Base-by-base conservation (phyloP, 92 coral and sea anemone species). In the Porites lobata region DNA sequence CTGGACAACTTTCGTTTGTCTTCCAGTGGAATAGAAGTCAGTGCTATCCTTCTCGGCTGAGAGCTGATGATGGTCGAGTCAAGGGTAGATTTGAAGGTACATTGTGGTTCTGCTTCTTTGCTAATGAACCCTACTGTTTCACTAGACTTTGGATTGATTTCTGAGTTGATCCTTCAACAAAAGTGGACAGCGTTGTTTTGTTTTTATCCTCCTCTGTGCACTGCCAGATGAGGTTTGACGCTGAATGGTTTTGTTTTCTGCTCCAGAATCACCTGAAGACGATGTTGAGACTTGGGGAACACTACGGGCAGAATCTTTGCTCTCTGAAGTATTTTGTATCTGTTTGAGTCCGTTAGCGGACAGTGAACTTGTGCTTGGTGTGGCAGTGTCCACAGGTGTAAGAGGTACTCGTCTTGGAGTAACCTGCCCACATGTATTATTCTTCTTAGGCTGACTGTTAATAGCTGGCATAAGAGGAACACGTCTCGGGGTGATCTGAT, bases 181-280 rank as follows among this genome's bases (percentile, higher is more conserved):
- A 2, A 5, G 85, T 38, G 6, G 54, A 50, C 64, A 89, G 85
- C 1, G 89, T 78, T 50, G 80, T 77, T 20, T 15, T 70, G n/a
- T n/a, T n/a, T n/a, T 68, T 52, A 89, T 21, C 54, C 92, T 89
- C 69, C 92, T 84, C 5, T 85, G 75, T 19, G 71, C 85, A 11
- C 11, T 26, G 58, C 9, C 13, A 24, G 70, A 26, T 29, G 47
- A 29, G 69, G 20, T 78, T 26, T 78, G 82, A 63, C 24, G 56
- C 18, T 50, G n/a, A 52, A 64, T 3, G 65, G 21, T 20, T 5
- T 20, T 56, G 7, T 54, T 61, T 38, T 50, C 56, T 0, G 50
- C 57, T 26, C 21, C 21, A 1, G 11, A 14, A 61, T 38, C 82
- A 62, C 1, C 69, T 62, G 57, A 47, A 38, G 82, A 53, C 13